Evolutionary conservation across 2,797 vertebrate genomes (phyloP).

Genomic region (Chelonia mydas): DNA sequence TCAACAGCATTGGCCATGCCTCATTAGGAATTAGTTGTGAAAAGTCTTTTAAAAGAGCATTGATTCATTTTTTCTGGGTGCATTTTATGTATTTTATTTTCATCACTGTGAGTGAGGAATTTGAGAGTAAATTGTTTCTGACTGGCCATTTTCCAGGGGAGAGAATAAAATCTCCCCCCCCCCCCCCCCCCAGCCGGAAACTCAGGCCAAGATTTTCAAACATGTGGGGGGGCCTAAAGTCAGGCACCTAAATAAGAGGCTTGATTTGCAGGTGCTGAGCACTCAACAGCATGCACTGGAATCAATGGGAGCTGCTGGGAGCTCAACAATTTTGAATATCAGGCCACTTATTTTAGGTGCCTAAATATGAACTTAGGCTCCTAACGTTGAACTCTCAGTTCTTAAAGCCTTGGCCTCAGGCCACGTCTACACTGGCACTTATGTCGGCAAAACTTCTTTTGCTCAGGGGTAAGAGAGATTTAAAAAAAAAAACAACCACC

Average conservation of each 20-base stretch:
- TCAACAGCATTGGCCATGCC: slow-evolving; percentile 55
- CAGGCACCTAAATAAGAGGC: neutral
- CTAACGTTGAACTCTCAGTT: neutral
- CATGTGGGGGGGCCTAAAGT: neutral
- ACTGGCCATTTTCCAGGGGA: slow-evolving; percentile 38
- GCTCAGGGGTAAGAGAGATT: no score
- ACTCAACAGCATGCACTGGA: neutral
- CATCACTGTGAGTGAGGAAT: neutral
- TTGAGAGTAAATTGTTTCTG: slow-evolving; percentile 47
- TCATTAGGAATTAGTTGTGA: slow-evolving; percentile 65
- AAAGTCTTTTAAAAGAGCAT: slow-evolving; percentile 43
- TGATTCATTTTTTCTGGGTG: slow-evolving; percentile 30
- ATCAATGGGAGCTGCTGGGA: neutral
- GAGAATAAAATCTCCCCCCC: neutral
- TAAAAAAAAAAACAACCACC: no score
- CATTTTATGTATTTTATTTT: slow-evolving; percentile 2
- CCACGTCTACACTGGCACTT: no score
- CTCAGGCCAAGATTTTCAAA: neutral
- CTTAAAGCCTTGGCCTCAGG: neutral
- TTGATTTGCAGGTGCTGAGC: slow-evolving; percentile 4
- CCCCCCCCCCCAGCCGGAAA: neutral
- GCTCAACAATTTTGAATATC: neutral
- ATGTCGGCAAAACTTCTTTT: no score
- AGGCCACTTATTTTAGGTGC: neutral
- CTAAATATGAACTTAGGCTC: neutral